phyloP scores from a whole-genome alignment of 1,140 invertebrate species.

The Nasonia giraulti region DNA sequence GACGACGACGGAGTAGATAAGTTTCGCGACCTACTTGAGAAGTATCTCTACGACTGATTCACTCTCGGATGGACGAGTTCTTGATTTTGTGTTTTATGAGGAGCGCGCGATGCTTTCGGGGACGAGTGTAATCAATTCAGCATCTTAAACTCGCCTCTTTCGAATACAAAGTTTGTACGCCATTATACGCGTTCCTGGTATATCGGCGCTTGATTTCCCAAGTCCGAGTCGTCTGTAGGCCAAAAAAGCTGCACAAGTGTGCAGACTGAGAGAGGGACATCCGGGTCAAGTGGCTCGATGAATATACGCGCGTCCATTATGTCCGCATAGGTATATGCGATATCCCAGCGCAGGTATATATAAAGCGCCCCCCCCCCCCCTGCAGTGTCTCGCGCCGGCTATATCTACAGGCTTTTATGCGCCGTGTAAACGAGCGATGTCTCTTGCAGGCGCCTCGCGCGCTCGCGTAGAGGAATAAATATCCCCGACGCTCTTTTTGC shows the following conservation, averaged over 20 bases:
- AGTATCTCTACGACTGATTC: slow-evolving; percentile 20
- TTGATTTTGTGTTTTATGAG: slow-evolving; percentile 21
- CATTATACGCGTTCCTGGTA: neutral
- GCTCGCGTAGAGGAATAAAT: neutral
- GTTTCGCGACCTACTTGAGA: slow-evolving; percentile 40
- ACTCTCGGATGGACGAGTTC: slow-evolving; percentile 23
- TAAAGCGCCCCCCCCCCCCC: no score
- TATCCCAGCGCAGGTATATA: neutral
- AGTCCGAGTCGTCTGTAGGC: neutral
- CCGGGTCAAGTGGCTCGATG: neutral
- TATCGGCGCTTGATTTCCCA: neutral
- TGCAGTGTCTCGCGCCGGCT: neutral
- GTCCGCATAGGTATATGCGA: neutral
- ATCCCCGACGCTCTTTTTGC: neutral
- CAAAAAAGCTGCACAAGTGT: neutral
- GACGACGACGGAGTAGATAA: neutral
- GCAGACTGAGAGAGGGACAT: neutral
- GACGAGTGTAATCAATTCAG: neutral
- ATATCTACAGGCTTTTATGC: neutral
- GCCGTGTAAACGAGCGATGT: neutral
- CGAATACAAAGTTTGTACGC: neutral
- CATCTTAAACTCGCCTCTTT: neutral
- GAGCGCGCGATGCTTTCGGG: neutral
- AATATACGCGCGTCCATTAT: neutral
- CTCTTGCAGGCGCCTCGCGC: neutral